A percentile compares a stretch with the other conserved stretches of the same genome.
phyloP scores from a whole-genome alignment of 2,113 vertebrate genomes.

The Phaethon lepturus region DNA sequence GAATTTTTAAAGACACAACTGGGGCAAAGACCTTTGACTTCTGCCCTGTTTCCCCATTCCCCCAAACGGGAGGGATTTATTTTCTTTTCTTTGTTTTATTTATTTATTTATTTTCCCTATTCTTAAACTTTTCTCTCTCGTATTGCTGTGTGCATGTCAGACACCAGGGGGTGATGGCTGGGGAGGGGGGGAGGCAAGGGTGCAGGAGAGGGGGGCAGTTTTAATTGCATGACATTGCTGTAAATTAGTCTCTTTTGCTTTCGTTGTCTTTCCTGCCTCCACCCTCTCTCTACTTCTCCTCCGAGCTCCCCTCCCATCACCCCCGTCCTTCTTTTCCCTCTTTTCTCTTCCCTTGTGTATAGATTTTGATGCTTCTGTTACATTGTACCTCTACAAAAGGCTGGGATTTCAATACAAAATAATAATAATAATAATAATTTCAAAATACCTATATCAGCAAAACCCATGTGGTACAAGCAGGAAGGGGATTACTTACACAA shows the following conservation, averaged over 20 bases:
- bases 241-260: slow-evolving; percentile 73
- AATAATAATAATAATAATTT: slow-evolving; percentile 65
- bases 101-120: slow-evolving; percentile 75
- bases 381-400: slow-evolving; percentile 82
- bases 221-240: slow-evolving; percentile 78
- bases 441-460: slow-evolving; percentile 72
- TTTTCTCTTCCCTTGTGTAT: slow-evolving; percentile 79
- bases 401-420: slow-evolving; percentile 74
- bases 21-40: slow-evolving; percentile 71
- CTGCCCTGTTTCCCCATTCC: slow-evolving; percentile 76
- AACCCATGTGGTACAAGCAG: slow-evolving; percentile 76
- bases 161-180: slow-evolving; percentile 74
- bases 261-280: slow-evolving; percentile 65
- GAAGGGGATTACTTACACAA: slow-evolving; percentile 79
- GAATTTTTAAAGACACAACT: slow-evolving; percentile 67
- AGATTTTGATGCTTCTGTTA: slow-evolving; percentile 87
- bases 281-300: slow-evolving; percentile 65
- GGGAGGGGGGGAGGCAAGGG: slow-evolving; percentile 68
- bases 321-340: slow-evolving; percentile 65
- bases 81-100: slow-evolving; percentile 2
- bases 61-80: slow-evolving; percentile 75
- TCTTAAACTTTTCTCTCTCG: slow-evolving; percentile 87
- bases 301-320: slow-evolving; percentile 70
- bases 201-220: slow-evolving; percentile 69
- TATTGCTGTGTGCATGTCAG: slow-evolving; percentile 93